Evolutionary conservation across 1,140 invertebrate genomes (phyloP).

Genomic region (Ctenoplectra terminalis): DNA sequence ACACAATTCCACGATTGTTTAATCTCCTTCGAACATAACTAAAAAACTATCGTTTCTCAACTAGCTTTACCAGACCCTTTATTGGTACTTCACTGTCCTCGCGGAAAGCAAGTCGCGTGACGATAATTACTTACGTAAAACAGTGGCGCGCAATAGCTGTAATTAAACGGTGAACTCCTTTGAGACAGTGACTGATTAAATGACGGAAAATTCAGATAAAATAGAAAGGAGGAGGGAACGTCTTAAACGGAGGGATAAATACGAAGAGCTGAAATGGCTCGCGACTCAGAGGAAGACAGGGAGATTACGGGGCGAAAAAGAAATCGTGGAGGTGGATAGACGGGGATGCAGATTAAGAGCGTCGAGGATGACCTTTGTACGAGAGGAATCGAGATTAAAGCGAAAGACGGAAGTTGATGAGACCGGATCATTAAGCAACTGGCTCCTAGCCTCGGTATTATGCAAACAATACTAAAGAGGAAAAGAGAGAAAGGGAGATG

Average conservation of each 20-base stretch:
- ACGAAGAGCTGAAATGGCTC: not conserved
- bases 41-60: too few relatives aligned
- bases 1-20: too few relatives aligned
- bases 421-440: slow-evolving; percentile 50
- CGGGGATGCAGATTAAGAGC: slow-evolving; percentile 27
- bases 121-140: slow-evolving; percentile 2
- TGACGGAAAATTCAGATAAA: not conserved
- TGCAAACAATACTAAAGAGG: slow-evolving; percentile 42
- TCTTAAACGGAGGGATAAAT: slow-evolving; percentile 10
- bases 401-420: slow-evolving; percentile 42
- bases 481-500: not conserved
- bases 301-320: not conserved
- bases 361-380: slow-evolving; percentile 33
- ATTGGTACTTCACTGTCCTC: not conserved
- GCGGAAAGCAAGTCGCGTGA: not conserved
- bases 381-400: slow-evolving; percentile 52
- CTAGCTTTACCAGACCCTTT: too few relatives aligned
- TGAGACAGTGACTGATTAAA: slow-evolving; percentile 17
- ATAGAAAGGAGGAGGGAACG: too few relatives aligned
- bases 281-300: not conserved
- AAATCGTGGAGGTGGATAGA: slow-evolving; percentile 5
- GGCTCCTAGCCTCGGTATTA: slow-evolving; percentile 33
- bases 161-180: not conserved
- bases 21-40: too few relatives aligned
- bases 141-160: not conserved